Evolutionary conservation across 2,797 vertebrate genomes (phyloP), one percentile per base, ranked within the genome.

Genomic region (Sebastiscus albofasciatus): DNA sequence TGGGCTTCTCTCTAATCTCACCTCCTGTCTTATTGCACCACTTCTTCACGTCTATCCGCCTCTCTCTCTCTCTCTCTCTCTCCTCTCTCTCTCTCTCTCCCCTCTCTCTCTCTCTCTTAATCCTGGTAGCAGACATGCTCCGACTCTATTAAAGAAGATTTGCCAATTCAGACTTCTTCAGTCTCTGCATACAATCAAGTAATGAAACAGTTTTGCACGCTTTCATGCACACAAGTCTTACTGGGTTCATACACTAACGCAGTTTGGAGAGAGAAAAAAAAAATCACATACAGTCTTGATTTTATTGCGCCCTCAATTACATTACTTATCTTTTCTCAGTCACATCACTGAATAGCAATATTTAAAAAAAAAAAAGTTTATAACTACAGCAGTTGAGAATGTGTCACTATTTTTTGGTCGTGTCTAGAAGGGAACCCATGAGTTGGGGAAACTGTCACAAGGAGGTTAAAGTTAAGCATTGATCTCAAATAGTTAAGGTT

Each of bases 121-220:
- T 95, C 93, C 95, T 86, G 94, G 93, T 90, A 92, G 93, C 83
- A 95, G 94, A 97, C 96, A 92, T 94, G 88, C 89, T 95, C 93
- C 87, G 91, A 94, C 95, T 96, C 94, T 87, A 95, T 70, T 95
- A 97, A 93, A 96, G 93, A 87, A 90, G 87, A 96, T 97, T 95
- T 97, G 96, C 95, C 95, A 96, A 94, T 92, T 96, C 95, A 96
- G 96, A 96, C 93, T 54, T 54, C 46, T 95, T 89, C 73, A 91
- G 88, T 94, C 93, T 97, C 96, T 95, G 92, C 93, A 92, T 93
- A 96, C 94, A 94, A 96, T 91, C 69, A 92, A 93, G 95, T 96
- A 97, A 97, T 96, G 93, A 96, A 96, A 96, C 82, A 89, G 91
- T 96, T 95, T 94, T 92, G 94, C 65, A 83, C 75, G 80, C 95